A percentile compares a stretch with the other conserved stretches of the same genome.
phyloP scores from a whole-genome alignment of 2,113 vertebrate genomes.

The Phycodurus eques region DNA sequence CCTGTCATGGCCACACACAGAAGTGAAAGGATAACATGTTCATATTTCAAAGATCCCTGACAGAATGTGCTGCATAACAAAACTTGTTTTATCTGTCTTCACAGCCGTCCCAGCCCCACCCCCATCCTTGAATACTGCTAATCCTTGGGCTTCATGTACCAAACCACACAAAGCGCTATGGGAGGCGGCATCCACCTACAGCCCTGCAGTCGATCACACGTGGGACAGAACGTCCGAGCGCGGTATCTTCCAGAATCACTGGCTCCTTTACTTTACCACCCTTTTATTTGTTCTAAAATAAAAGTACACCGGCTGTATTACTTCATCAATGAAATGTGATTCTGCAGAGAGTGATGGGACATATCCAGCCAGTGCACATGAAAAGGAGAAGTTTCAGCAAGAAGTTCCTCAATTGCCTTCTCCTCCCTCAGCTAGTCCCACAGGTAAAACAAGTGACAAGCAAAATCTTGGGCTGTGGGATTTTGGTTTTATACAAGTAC shows the following conservation, averaged over 20 bases:
- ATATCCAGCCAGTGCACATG: constrained; percentile 75
- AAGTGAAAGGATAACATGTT: not conserved
- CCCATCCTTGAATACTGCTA: constrained; percentile 47
- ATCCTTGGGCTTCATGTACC: constrained; percentile 68
- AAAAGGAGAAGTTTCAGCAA: constrained; percentile 61
- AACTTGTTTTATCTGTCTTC: not conserved
- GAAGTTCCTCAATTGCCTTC: constrained; percentile 59
- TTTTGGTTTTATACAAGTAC: not conserved
- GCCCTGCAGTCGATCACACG: constrained; percentile 44
- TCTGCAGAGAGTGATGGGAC: constrained; percentile 40
- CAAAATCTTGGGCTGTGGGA: not conserved
- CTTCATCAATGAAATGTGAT: constrained; percentile 1
- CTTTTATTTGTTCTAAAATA: not conserved
- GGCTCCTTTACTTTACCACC: not conserved
- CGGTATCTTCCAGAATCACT: constrained; percentile 39
- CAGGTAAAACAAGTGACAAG: constrained; percentile 66
- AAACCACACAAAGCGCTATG: constrained; percentile 77
- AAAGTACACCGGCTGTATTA: not conserved
- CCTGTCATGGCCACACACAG: constrained; percentile 1
- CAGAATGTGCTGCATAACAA: not conserved
- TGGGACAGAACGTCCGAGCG: constrained; percentile 57
- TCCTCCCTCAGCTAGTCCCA: constrained; percentile 73
- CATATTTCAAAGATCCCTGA: not conserved
- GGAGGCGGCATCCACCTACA: constrained; percentile 74
- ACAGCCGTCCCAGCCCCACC: constrained; percentile 36